Evolutionary conservation across 2,113 vertebrate species (phyloP), one percentile per base, ranked within the genome.

Genomic region (Procavia capensis): DNA sequence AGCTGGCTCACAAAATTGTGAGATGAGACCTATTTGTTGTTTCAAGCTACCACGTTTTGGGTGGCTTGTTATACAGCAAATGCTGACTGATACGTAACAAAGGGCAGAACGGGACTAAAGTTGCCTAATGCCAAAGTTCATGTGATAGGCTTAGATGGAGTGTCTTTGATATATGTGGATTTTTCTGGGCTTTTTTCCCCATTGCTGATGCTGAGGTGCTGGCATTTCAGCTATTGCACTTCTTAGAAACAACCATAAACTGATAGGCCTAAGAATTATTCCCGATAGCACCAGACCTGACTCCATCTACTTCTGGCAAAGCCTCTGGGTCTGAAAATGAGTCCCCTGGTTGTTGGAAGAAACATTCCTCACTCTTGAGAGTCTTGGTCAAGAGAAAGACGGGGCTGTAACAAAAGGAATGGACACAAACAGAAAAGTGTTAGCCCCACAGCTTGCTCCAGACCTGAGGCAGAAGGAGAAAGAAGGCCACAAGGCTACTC

Each of bases 161-260:
- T 31, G 34, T 43, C 63, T 2, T 22, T 19, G 66, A 36, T 34
- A 34, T 41, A 9, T 43, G 57, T 50, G 59, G 24, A 66, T 64
- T 61, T 31, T 64, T 31, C 41, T 9, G 64, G 31, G 31, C 31
- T 31, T 3, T 66, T 66, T 66, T 34, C 31, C 31, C 64, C 14
- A n/a, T 66, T 31, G 64, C 64, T 64, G 13, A 10, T 29, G 61
- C 25, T 11, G 8, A 66, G 63, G 16, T 66, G 16, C 39, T 20
- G 25, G 14, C 34, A 16, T 0, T 27, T 22, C 4, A 10, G 17
- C 54, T 59, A 1, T 19, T 0, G 16, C 41, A 47, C 45, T 47
- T 64, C 68, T 39, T 17, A 29, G 20, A 76, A 17, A 2, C 43
- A 27, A 1, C 59, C 59, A 7, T 34, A 4, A 59, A 47, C 27